Base-by-base conservation (phyloP, 2,113 vertebrate species). In the Ifrita kowaldi region DNA sequence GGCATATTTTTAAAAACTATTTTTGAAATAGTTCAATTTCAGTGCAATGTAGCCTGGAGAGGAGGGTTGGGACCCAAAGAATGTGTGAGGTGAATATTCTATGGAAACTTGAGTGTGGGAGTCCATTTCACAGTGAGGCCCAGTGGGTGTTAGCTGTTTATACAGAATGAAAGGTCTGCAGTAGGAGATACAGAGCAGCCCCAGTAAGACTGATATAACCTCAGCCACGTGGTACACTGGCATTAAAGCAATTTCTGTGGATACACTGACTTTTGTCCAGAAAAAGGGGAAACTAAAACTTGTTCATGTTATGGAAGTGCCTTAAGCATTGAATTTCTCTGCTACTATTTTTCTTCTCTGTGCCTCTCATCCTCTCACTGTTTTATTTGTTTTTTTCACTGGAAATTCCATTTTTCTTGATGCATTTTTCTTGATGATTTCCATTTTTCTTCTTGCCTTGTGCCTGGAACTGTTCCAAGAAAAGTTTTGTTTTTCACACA, bases 81-180 rank as follows among this genome's bases (percentile, higher is more conserved):
- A 2, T 8, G 22, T 23, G 28, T 11, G 37, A 41, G 15, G 46
- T 39, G 18, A 53, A 1, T 26, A 16, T 82, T 55, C 67, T 52
- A 33, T 23, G 37, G 50, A n/a, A 86, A 32, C 1, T 26, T 47
- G 18, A 27, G 23, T 24, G 23, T 59, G 33, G 26, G 23, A 80
- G 8, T n/a, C n/a, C 17, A 60, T 50, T 80, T 88, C 37, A 21
- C 15, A 28, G 16, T 0, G 0, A 50, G 49, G 44, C 41, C 41
- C 62, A 23, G 13, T 10, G 37, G 37, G 3, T 3, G 4, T 63
- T 57, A 49, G 18, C 3, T 59, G 23, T 50, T 71, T 13, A 55
- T 12, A 24, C 13, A 27, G 30, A 47, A 50, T 23, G 5, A 39
- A 79, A 83, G 12, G 8, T 49, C 11, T 71, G 19, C 21, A 71